Evolutionary conservation across 2,797 vertebrate species (phyloP), one percentile per base, ranked within the genome.

Genomic region (Macroramphosus scolopax): DNA sequence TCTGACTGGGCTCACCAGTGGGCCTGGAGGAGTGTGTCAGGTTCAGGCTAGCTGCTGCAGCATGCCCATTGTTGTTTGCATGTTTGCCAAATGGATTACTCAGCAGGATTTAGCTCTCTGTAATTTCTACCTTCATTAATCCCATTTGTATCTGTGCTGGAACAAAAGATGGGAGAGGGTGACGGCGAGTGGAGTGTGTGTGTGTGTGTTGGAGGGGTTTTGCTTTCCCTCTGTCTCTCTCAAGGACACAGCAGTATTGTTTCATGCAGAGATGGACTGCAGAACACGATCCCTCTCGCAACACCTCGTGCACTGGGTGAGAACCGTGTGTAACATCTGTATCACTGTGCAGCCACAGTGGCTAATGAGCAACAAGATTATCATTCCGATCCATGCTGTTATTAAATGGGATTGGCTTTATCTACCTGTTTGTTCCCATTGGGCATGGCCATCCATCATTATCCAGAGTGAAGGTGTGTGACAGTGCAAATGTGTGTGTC

Each of bases 101-200:
- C 87, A 85, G 78, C 84, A 80, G 75, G 86, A 81, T 86, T 85
- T 80, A 84, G 74, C 74, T 58, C 66, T 80, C 73, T 87, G 84
- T 86, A 86, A 87, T 87, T 75, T 80, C 86, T 79, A 83, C 82
- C 82, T 85, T 78, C 80, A 83, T 82, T 87, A 87, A 88, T 88
- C 87, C 82, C 77, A 75, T 82, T 86, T 87, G 78, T 85, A 84
- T 85, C 78, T 72, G 66, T 42, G 59, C 63, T 80, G 70, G 75
- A 87, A 88, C 85, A 88, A 88, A 88, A 79, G 72, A 80, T 51
- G 68, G 39, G 57, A 69, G 61, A 71, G 69, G 59, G 61, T 72
- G 70, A 62, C 13, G 35, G 47, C 61, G 74, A 41, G 67, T 56
- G 43, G 41, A 30, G 47, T 20, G 48, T 51, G 36, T 15, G 51